Conservation (phyloP, 2,113 vertebrate genomes). For the Opisthocomus hoazin region DNA sequence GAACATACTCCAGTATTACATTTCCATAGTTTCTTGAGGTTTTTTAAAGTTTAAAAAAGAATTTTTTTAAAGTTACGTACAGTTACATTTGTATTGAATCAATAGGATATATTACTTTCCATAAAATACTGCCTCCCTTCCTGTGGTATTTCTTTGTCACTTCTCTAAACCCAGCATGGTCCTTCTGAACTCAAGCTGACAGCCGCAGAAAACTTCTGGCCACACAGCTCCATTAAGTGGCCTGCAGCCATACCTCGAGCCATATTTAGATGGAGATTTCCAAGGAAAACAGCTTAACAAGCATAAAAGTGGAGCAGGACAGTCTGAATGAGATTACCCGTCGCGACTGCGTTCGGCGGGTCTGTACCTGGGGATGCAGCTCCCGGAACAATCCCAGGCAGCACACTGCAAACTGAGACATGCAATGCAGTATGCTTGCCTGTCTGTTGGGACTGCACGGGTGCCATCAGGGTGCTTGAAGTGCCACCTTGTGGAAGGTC, state of each 20-base stretch:
- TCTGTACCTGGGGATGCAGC: not conserved
- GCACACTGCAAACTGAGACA: not conserved
- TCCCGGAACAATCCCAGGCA: not conserved
- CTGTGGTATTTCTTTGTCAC: not conserved
- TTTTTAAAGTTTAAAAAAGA: not conserved
- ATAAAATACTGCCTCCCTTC: not conserved
- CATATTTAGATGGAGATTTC: not conserved
- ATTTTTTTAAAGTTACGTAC: not conserved
- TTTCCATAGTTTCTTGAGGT: not conserved
- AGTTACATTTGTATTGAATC: not conserved
- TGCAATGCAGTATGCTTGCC: not conserved
- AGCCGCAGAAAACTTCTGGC: not conserved
- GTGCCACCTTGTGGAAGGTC: not conserved
- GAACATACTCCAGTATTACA: not conserved
- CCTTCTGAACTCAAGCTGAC: not conserved
- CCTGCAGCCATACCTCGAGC: not conserved
- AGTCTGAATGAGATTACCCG: fast-evolving
- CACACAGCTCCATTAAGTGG: not conserved
- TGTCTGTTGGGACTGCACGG: not conserved
- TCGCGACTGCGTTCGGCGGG: not conserved
- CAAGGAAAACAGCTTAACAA: not conserved
- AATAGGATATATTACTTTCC: not conserved
- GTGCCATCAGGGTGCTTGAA: not conserved
- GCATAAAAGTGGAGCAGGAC: not conserved
- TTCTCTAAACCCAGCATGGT: not conserved